Base-by-base conservation (phyloP, 2,888 invertebrate genomes). In the Labia minor region DNA sequence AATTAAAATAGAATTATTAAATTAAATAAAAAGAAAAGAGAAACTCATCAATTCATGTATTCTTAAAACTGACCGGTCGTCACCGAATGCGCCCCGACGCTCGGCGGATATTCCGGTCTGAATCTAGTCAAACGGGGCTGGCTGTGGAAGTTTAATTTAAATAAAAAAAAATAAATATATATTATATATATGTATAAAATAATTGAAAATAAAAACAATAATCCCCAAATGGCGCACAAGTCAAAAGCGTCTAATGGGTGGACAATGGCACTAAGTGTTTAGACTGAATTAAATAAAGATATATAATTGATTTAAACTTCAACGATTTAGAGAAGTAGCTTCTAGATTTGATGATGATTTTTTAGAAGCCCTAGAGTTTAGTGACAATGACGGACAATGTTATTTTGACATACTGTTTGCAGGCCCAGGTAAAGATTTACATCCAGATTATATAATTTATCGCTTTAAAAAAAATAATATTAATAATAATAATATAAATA, bases 1-100 rank as follows among this genome's bases (percentile, higher is more conserved):
- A n/a, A n/a, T n/a, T n/a, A n/a, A n/a, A n/a, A n/a, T n/a, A n/a
- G n/a, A n/a, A n/a, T n/a, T n/a, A n/a, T n/a, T n/a, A n/a, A n/a
- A n/a, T n/a, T n/a, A n/a, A n/a, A n/a, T n/a, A n/a, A n/a, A n/a
- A n/a, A n/a, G n/a, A n/a, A n/a, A n/a, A 49, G 3, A 49, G 2
- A n/a, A 49, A 49, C 49, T 49, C 49, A 49, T 49, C 26, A 49
- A 49, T 49, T 49, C 49, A 49, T 49, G 49, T 49, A 49, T 49
- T 49, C 49, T 8, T 49, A 49, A 49, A 4, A n/a, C 2, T 49
- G 49, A 49, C 49, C 16, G 49, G 49, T 49, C 14, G n/a, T 14
- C 49, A 49, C 49, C 49, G 49, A 49, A 49, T 49, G 49, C 49
- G 49, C 49, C 49, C 49, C 49, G 49, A 49, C 49, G 49, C 49